phyloP scores from a whole-genome alignment of 1,140 invertebrate species.

The Drosophila auraria region DNA sequence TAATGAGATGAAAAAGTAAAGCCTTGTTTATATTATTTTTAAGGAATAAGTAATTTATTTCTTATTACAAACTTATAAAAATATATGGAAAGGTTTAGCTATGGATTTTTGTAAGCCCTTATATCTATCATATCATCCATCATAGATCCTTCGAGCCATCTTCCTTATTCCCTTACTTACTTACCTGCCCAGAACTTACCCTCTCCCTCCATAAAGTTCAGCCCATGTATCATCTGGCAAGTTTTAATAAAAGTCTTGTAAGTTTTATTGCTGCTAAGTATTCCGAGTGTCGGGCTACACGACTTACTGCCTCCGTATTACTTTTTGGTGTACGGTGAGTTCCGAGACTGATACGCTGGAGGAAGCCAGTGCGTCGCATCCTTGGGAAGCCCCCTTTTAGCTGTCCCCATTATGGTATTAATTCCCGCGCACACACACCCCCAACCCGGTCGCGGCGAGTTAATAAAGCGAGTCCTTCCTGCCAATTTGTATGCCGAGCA shows the following conservation, averaged over 20 bases:
- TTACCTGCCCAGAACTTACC: too few relatives aligned
- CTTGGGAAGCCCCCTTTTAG: background rate
- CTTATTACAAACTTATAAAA: too few relatives aligned
- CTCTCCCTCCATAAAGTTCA: background rate
- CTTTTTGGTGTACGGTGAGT: background rate
- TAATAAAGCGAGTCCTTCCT: constrained; percentile 28
- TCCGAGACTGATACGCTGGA: background rate
- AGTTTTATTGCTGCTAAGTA: constrained; percentile 9
- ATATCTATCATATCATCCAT: too few relatives aligned
- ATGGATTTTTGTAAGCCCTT: too few relatives aligned
- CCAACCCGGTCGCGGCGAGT: background rate
- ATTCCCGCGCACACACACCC: constrained; percentile 4
- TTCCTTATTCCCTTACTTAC: too few relatives aligned
- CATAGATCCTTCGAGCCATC: too few relatives aligned
- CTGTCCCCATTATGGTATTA: constrained; percentile 34
- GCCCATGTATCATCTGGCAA: background rate
- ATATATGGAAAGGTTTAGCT: too few relatives aligned
- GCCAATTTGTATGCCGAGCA: constrained; percentile 49
- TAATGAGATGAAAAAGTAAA: too few relatives aligned
- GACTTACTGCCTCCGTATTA: too few relatives aligned
- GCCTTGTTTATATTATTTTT: too few relatives aligned
- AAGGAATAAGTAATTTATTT: too few relatives aligned
- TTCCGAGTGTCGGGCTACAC: background rate
- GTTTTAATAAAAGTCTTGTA: constrained; percentile 9
- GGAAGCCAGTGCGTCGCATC: background rate